A percentile compares a stretch with the other conserved stretches of the same genome.
Evolutionary conservation across 1,140 invertebrate species (phyloP).

Genomic region (Andrena cerasifolii): DNA sequence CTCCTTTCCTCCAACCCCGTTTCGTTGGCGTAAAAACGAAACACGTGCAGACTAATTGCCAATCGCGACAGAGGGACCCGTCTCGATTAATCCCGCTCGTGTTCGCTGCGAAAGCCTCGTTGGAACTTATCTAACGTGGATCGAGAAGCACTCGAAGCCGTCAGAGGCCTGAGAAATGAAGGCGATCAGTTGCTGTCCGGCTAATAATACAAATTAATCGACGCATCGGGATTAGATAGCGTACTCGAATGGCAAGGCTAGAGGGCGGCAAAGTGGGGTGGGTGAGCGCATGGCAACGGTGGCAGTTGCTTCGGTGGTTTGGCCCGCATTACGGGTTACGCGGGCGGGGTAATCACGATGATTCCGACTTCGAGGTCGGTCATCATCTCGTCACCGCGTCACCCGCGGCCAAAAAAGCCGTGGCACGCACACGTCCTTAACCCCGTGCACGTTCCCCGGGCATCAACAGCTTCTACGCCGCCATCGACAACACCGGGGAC

Average conservation of each 20-base stretch:
- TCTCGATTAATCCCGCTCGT: slow-evolving; percentile 23
- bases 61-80: too few relatives aligned
- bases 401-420: slow-evolving; percentile 77
- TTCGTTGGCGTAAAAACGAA: not conserved
- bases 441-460: slow-evolving; percentile 34
- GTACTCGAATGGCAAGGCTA: slow-evolving; percentile 3
- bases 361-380: slow-evolving; percentile 77
- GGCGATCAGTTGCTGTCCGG: slow-evolving; percentile 58
- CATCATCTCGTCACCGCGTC: slow-evolving; percentile 82
- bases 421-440: slow-evolving; percentile 65
- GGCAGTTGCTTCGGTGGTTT: slow-evolving; percentile 73
- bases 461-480: slow-evolving; percentile 21
- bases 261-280: not conserved
- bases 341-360: slow-evolving; percentile 81
- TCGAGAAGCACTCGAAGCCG: not conserved
- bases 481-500: slow-evolving; percentile 41
- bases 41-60: not conserved
- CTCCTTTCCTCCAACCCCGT: too few relatives aligned
- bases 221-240: slow-evolving; percentile 40
- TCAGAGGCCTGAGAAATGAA: slow-evolving; percentile 26
- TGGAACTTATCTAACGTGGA: not conserved
- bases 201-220: slow-evolving; percentile 62
- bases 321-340: slow-evolving; percentile 78
- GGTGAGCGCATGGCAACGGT: slow-evolving; percentile 70
- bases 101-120: not conserved